These are phyloP conservation scores for Mesorhabditis belari DNA, from an alignment of 2,888 invertebrate species.

Conservation along the genomic window DNA sequence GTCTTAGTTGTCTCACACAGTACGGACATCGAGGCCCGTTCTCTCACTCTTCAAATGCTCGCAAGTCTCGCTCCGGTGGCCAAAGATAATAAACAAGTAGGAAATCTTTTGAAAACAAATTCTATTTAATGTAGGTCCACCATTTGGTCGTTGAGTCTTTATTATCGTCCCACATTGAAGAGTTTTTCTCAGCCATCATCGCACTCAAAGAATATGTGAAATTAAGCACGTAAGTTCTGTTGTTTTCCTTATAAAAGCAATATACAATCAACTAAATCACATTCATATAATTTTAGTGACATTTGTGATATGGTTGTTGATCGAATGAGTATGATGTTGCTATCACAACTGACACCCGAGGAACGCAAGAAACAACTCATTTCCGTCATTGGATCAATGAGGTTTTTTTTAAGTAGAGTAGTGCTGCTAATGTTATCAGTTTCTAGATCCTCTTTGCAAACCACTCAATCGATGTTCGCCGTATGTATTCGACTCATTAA, in stretches of 20 bases:
- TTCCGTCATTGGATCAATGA: neutral
- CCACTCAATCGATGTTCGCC: neutral
- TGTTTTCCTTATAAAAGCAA: too few species aligned
- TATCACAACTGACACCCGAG: neutral
- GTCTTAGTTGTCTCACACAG: slow-evolving; percentile 90
- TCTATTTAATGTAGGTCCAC: slow-evolving; percentile 13
- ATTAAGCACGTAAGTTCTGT: slow-evolving; percentile 74
- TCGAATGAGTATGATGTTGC: neutral
- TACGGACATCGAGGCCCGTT: slow-evolving; percentile 88
- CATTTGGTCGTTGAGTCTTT: slow-evolving; percentile 29
- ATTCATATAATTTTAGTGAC: too few species aligned
- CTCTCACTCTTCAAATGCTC: slow-evolving; percentile 68
- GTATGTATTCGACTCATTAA: neutral
- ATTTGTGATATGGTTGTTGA: neutral
- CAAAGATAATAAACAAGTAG: slow-evolving; percentile 7
- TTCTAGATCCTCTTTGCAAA: neutral
- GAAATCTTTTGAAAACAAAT: neutral
- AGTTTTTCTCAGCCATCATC: slow-evolving; percentile 90
- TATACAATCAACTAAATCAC: too few species aligned
- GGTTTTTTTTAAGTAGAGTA: too few species aligned
- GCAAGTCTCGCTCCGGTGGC: slow-evolving; percentile 8
- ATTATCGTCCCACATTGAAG: slow-evolving; percentile 88
- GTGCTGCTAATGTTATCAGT: too few species aligned
- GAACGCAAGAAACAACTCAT: neutral
- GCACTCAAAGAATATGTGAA: slow-evolving; percentile 89